phyloP scores from a whole-genome alignment of 1,140 invertebrate species.

The Hylaeus volcanicus region DNA sequence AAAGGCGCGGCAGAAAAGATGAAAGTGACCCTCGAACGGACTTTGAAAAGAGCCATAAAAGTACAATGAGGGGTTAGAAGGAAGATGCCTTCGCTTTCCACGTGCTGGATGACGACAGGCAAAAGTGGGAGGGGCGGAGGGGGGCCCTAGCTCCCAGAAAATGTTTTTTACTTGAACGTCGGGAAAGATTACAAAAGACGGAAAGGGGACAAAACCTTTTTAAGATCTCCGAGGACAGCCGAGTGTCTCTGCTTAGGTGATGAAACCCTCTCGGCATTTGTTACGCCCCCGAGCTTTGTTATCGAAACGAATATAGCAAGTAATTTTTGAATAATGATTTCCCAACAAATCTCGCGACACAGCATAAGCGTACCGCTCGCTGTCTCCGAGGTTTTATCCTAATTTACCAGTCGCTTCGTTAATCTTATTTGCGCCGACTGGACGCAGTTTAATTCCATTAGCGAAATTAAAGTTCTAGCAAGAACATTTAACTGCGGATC shows the following conservation, averaged over 20 bases:
- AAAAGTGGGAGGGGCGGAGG: background rate
- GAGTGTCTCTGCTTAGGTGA: slow-evolving; percentile 44
- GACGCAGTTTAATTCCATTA: slow-evolving; percentile 60
- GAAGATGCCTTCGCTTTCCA: slow-evolving; percentile 50
- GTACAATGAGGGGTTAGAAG: slow-evolving; percentile 58
- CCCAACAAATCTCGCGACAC: background rate
- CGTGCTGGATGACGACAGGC: background rate
- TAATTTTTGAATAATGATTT: slow-evolving; percentile 6
- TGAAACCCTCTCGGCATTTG: slow-evolving; percentile 12
- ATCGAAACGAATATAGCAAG: background rate
- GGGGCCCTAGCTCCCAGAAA: slow-evolving; percentile 38
- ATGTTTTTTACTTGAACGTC: slow-evolving; percentile 52
- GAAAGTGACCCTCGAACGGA: slow-evolving; percentile 56
- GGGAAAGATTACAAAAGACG: slow-evolving; percentile 49
- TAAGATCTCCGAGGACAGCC: slow-evolving; percentile 29
- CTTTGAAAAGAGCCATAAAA: slow-evolving; percentile 62
- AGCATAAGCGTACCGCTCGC: background rate
- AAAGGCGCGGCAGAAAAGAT: slow-evolving; percentile 39
- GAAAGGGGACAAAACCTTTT: slow-evolving; percentile 48
- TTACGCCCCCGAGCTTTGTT: slow-evolving; percentile 22
- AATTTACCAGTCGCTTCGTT: slow-evolving; percentile 29
- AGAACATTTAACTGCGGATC: slow-evolving; percentile 52
- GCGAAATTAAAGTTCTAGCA: slow-evolving; percentile 54
- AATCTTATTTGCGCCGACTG: slow-evolving; percentile 43
- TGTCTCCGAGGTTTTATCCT: slow-evolving; percentile 27